A percentile compares a stretch with the other conserved stretches of the same genome.
Evolutionary conservation across 2,113 vertebrate species (phyloP).

Genomic region (Balaenoptera acutorostrata): DNA sequence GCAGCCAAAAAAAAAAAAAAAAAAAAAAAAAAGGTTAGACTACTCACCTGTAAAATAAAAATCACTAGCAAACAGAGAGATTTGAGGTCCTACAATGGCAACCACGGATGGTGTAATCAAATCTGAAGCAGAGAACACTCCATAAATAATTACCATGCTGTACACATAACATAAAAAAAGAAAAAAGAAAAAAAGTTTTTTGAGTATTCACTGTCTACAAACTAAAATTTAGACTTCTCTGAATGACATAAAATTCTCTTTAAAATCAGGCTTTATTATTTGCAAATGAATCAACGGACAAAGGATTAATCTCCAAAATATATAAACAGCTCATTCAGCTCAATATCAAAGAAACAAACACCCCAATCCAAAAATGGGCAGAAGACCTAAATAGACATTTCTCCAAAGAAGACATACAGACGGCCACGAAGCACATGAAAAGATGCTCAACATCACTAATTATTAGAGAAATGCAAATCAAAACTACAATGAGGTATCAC

Average conservation of each 20-base stretch:
- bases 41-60: slow-evolving; percentile 92
- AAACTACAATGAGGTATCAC: too few relatives aligned
- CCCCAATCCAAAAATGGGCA: too few relatives aligned
- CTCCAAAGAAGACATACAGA: too few relatives aligned
- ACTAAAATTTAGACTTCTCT: not conserved
- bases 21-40: not conserved
- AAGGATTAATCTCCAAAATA: too few relatives aligned
- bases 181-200: not conserved
- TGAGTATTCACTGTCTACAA: not conserved
- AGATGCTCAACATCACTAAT: too few relatives aligned
- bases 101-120: slow-evolving; percentile 94
- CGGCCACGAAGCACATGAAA: too few relatives aligned
- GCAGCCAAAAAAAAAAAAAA: not conserved
- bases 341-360: too few relatives aligned
- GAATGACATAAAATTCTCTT: not conserved
- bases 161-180: not conserved
- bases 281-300: too few relatives aligned
- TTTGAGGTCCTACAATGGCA: slow-evolving; percentile 88
- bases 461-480: too few relatives aligned
- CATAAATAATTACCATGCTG: slow-evolving; percentile 97
- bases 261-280: slow-evolving; percentile 2
- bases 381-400: too few relatives aligned
- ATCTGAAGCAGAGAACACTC: slow-evolving; percentile 95
- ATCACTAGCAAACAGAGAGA: slow-evolving; percentile 94
- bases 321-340: too few relatives aligned